Evolutionary conservation across 2,113 vertebrate genomes (phyloP), one percentile per base, ranked within the genome.

Genomic region (Bubo bubo): DNA sequence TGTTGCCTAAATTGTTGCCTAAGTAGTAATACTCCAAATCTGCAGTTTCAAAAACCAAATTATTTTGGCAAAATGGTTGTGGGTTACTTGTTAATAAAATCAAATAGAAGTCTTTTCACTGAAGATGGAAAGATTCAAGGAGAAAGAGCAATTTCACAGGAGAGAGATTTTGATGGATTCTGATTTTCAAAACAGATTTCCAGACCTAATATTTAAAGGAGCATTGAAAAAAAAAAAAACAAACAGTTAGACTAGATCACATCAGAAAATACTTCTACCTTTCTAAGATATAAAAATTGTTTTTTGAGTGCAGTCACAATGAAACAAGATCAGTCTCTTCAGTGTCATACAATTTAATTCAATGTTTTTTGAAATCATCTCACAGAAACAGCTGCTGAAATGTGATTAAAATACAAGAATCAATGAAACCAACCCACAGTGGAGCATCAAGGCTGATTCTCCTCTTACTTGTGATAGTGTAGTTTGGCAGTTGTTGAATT

Each of bases 351-450:
- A 74, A 74, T 77, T 74, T 66, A 86, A 83, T 79, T 63, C 45
- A 85, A 66, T 70, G 34, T 2, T 39, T 83, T 96, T 91, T 52
- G 4, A 93, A 91, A 70, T 87, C 2, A 56, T 76, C 70, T 79
- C 49, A 71, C 60, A 88, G 66, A 96, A 90, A 64, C 32, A 53
- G 45, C 34, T 92, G 27, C 30, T 85, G 53, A 90, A 93, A 87
- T 95, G 37, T 79, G 81, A 90, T 94, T 92, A 94, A 92, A 92
- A 95, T 79, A 83, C 19, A 90, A 76, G 60, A 83, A 81, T 79
- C 70, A 83, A 56, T 88, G 82, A 83, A 90, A 93, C 72, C 27
- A 84, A 63, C 28, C 11, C 39, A 12, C 32, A 79, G 24, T 14
- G 49, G 35, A 87, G 22, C 53, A 63, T 59, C 37, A 76, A 70